A percentile compares a stretch with the other conserved stretches of the same genome.
Conservation (phyloP, 2,113 vertebrate genomes). For the Poicephalus gulielmi region DNA sequence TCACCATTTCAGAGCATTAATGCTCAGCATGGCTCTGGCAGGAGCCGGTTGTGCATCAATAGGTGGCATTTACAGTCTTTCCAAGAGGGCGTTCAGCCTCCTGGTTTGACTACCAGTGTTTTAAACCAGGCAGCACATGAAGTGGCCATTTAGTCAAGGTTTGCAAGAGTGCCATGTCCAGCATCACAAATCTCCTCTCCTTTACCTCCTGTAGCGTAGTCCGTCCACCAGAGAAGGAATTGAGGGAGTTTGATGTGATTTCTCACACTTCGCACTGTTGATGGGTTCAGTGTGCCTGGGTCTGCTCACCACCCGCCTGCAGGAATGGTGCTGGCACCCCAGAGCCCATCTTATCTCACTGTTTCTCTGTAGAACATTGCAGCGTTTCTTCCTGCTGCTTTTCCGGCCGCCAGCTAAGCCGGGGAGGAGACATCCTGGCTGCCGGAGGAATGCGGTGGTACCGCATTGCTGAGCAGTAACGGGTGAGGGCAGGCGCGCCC, state of each 20-base stretch:
- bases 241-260: background rate
- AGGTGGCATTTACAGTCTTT: background rate
- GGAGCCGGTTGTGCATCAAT: background rate
- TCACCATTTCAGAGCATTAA: background rate
- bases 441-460: slow-evolving; percentile 14
- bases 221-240: too few species aligned
- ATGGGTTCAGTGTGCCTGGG: fast-evolving
- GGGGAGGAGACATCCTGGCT: background rate
- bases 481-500: slow-evolving; percentile 20
- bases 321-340: background rate
- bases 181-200: background rate
- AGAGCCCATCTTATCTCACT: fast-evolving
- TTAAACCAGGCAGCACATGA: background rate
- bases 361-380: fast-evolving
- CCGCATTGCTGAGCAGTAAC: background rate
- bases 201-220: background rate
- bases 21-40: background rate
- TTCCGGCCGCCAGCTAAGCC: background rate
- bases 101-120: background rate
- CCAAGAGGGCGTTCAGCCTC: background rate
- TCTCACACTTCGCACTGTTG: fast-evolving
- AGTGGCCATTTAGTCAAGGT: fast-evolving
- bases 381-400: background rate
- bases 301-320: fast-evolving
- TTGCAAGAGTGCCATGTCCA: background rate